Percentiles rank a stretch among this genome's conserved stretches.
Conservation (phyloP, 1,140 invertebrate genomes). For the Drosophila nikananu region DNA sequence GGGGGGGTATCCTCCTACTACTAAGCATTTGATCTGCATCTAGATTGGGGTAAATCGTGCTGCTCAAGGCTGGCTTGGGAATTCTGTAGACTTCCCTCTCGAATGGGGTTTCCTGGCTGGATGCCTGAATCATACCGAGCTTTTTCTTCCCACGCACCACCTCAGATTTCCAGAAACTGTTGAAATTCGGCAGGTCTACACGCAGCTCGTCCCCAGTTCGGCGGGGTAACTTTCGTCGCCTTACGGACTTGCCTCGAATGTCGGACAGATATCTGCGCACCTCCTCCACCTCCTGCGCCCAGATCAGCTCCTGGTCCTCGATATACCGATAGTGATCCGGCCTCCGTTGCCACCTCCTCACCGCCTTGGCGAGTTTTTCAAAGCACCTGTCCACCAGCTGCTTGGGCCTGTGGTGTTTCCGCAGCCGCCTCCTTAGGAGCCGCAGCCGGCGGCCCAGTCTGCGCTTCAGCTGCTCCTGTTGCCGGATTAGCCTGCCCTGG, state of each 20-base stretch:
- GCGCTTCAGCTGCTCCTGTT: constrained; percentile 10
- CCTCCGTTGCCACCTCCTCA: constrained; percentile 4
- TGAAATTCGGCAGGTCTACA: constrained; percentile 2
- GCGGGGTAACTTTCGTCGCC: neutral
- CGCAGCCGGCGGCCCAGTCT: constrained; percentile 2
- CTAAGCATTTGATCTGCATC: neutral
- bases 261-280: constrained; percentile 14
- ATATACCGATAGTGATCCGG: neutral
- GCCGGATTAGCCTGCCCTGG: constrained; percentile 8
- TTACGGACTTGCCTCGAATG: neutral
- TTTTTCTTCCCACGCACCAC: neutral
- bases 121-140: neutral
- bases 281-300: constrained; percentile 24
- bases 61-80: neutral
- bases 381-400: constrained; percentile 17
- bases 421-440: constrained; percentile 21
- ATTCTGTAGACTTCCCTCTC: neutral
- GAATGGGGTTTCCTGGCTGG: accelerated
- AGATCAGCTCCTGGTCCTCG: constrained; percentile 6
- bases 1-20: neutral
- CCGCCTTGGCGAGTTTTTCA: neutral
- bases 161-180: constrained; percentile 26
- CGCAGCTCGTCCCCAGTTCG: no score
- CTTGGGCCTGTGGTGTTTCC: neutral
- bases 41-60: no score